Percentiles rank a stretch among this genome's conserved stretches.
Conservation (phyloP, 2,888 invertebrate genomes). For the Pristionchus fissidentatus region DNA sequence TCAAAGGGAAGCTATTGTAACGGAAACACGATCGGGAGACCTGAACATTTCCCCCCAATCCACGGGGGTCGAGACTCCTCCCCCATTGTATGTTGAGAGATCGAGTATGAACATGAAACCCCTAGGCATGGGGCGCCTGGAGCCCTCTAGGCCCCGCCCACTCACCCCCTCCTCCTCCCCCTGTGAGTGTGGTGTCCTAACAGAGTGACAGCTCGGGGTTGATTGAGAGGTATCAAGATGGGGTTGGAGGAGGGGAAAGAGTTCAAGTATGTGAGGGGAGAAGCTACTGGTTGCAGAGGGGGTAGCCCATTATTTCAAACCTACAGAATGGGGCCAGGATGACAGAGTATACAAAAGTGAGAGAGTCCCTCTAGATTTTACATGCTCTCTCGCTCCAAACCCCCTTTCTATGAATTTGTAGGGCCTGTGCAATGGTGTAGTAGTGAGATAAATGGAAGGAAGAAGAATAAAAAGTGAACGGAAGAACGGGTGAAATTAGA, state of each 20-base stretch:
- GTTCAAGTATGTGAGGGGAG: constrained; percentile 28
- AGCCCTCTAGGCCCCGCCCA: not conserved
- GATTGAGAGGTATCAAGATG: constrained; percentile 38
- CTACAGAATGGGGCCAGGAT: not conserved
- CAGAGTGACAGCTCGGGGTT: constrained; percentile 34
- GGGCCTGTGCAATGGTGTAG: too few species aligned
- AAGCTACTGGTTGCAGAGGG: not conserved
- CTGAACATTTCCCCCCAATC: not conserved
- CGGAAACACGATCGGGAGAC: not conserved
- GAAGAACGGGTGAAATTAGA: not conserved
- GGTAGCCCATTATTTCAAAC: not conserved
- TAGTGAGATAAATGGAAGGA: not conserved
- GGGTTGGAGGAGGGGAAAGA: not conserved
- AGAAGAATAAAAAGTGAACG: not conserved
- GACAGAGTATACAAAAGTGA: not conserved
- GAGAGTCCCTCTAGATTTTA: not conserved
- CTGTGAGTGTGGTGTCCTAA: not conserved
- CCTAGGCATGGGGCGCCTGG: constrained; percentile 6
- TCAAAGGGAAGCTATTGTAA: not conserved
- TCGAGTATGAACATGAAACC: not conserved
- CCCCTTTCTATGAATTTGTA: too few species aligned
- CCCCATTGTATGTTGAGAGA: not conserved
- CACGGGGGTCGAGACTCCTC: not conserved
- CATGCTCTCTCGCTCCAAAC: not conserved
- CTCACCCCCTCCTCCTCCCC: not conserved